phyloP scores from a whole-genome alignment of 2,888 invertebrate genomes.

The Neoascia interrupta region DNA sequence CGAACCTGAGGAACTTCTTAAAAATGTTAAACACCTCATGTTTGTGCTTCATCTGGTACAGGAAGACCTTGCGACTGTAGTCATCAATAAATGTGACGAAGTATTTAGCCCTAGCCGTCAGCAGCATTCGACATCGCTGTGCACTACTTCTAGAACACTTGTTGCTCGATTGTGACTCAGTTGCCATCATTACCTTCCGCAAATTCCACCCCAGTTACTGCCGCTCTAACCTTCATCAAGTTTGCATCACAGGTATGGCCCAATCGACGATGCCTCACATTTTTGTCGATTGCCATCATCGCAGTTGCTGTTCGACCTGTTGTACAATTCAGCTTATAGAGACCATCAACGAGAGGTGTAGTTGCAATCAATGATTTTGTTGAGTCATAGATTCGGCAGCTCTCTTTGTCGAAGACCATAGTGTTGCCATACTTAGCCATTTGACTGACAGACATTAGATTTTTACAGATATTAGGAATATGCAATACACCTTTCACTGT shows the following conservation, averaged over 20 bases:
- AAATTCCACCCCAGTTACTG: neutral
- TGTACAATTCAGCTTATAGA: conserved; percentile 14
- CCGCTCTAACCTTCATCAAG: neutral
- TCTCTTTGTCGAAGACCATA: too few species aligned
- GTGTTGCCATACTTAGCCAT: too few species aligned
- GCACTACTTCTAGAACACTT: neutral
- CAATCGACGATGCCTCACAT: conserved; percentile 9
- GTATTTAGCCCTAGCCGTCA: neutral
- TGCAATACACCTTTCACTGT: conserved; percentile 16
- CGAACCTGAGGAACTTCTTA: neutral
- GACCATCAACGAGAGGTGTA: conserved; percentile 13
- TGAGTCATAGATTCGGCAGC: too few species aligned
- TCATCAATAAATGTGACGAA: neutral
- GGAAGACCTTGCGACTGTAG: conserved; percentile 15
- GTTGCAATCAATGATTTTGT: too few species aligned
- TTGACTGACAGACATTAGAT: conserved; percentile 20
- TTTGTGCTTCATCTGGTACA: conserved; percentile 10
- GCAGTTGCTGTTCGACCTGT: conserved; percentile 2
- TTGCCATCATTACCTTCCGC: neutral
- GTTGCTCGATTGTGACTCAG: neutral
- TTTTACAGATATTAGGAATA: conserved; percentile 16
- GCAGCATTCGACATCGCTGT: conserved; percentile 1
- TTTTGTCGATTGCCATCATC: conserved; percentile 7
- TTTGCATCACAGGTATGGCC: neutral
- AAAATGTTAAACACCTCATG: neutral